Percentiles rank a stretch among this genome's conserved stretches.
Conservation (phyloP, 2,888 invertebrate species). For the Dione juno region DNA sequence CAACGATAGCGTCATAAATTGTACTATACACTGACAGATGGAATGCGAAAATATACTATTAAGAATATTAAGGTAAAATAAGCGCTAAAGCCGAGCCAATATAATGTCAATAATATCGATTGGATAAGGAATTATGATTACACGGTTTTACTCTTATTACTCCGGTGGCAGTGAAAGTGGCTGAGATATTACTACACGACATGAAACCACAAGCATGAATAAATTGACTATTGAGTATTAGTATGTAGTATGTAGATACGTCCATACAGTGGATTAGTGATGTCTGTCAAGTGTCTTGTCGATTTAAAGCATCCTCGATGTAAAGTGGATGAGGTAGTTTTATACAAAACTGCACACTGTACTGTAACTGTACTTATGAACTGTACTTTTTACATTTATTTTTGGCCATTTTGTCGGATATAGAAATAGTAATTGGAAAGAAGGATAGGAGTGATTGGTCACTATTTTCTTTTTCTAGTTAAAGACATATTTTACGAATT, state of each 20-base stretch:
- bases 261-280: background rate
- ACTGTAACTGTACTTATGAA: too few relatives aligned
- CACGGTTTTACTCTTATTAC: slow-evolving; percentile 28
- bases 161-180: slow-evolving; percentile 39
- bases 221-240: slow-evolving; percentile 25
- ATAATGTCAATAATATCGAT: slow-evolving; percentile 27
- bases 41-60: too few relatives aligned
- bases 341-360: too few relatives aligned
- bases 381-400: too few relatives aligned
- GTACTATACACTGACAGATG: too few relatives aligned
- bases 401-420: too few relatives aligned
- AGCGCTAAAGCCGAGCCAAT: slow-evolving; percentile 10
- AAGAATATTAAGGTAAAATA: background rate
- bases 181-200: slow-evolving; percentile 33
- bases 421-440: too few relatives aligned
- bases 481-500: too few relatives aligned
- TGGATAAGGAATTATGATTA: slow-evolving; percentile 34
- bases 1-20: too few relatives aligned
- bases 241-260: background rate
- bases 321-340: background rate
- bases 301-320: background rate
- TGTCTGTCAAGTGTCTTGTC: slow-evolving; percentile 3
- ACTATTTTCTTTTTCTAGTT: too few relatives aligned
- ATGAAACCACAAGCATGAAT: slow-evolving; percentile 35
- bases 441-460: too few relatives aligned